Evolutionary conservation across 2,797 vertebrate genomes (phyloP).

Genomic region (Philypnodon macrostomus): DNA sequence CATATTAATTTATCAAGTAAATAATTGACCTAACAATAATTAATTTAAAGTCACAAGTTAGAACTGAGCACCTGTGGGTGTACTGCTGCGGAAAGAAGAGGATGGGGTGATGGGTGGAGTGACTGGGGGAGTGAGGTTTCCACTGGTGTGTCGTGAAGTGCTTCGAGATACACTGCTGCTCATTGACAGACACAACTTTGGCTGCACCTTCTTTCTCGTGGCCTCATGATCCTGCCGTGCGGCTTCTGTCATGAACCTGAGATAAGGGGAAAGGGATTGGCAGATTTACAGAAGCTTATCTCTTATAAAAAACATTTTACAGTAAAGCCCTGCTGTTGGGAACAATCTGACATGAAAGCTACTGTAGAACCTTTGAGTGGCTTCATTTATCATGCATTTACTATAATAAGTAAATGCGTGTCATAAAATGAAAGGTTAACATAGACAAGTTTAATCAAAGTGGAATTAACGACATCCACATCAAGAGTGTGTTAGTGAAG

Average conservation of each 20-base stretch:
- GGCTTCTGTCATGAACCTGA: conserved; percentile 95
- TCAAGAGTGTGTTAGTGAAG: conserved; percentile 64
- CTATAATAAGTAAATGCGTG: conserved; percentile 66
- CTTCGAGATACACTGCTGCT: conserved; percentile 86
- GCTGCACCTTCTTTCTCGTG: conserved; percentile 92
- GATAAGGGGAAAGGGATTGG: conserved; percentile 27
- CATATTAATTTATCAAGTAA: too few species aligned
- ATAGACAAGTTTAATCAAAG: conserved; percentile 62
- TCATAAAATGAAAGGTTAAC: conserved; percentile 71
- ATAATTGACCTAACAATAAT: too few species aligned
- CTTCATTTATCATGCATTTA: conserved; percentile 51
- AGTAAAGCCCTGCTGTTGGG: conserved; percentile 2
- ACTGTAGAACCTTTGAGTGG: conserved; percentile 34
- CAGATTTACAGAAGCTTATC: conserved; percentile 6
- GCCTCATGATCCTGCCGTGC: conserved; percentile 92
- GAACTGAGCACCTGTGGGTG: conserved; percentile 87
- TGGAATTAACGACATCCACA: conserved; percentile 74
- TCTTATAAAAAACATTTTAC: neutral
- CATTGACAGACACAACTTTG: conserved; percentile 89
- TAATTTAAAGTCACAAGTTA: too few species aligned
- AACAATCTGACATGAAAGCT: conserved; percentile 21
- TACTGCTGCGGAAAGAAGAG: conserved; percentile 95
- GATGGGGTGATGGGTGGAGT: conserved; percentile 97
- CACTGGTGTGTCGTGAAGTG: conserved; percentile 91
- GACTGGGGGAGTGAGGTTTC: conserved; percentile 96